Percentiles rank a stretch among this genome's conserved stretches.
phyloP scores from a whole-genome alignment of 2,113 vertebrate genomes.

The Hoplias malabaricus region DNA sequence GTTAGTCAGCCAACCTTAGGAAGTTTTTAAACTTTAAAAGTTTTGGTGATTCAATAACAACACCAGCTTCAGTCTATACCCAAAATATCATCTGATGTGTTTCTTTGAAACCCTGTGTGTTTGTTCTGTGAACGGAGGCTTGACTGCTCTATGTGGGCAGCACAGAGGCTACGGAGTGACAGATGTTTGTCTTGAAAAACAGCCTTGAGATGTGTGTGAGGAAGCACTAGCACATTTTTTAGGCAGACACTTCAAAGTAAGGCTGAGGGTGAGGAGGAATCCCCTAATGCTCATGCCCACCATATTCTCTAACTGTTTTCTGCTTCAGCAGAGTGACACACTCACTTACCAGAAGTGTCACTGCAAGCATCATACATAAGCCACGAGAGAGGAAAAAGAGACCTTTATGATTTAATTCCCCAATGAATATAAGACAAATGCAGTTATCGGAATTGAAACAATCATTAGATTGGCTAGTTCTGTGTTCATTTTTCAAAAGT shows the following conservation, averaged over 20 bases:
- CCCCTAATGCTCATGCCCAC: constrained; percentile 12
- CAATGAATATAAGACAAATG: not conserved
- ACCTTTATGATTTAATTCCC: too few species aligned
- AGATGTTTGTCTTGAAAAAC: constrained; percentile 1
- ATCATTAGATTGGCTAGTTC: too few species aligned
- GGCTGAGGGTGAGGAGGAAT: constrained; percentile 7
- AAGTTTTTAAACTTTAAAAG: not conserved
- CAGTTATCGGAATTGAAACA: too few species aligned
- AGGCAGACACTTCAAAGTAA: not conserved
- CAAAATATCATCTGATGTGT: not conserved
- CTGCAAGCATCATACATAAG: not conserved
- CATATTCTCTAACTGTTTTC: not conserved
- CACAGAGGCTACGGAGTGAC: constrained; percentile 9
- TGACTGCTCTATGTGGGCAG: constrained; percentile 18
- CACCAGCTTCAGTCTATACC: not conserved
- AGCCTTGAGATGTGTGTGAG: not conserved
- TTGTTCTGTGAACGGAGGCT: not conserved
- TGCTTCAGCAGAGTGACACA: not conserved
- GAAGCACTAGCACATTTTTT: constrained; percentile 24
- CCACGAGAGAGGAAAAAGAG: not conserved
- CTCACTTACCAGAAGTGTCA: constrained; percentile 35
- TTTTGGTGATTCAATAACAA: constrained; percentile 11
- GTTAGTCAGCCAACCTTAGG: not conserved
- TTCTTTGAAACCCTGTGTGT: constrained; percentile 26
- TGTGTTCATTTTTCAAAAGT: too few species aligned